These are phyloP conservation scores for Bothrops jararaca DNA, from an alignment of 2,113 vertebrate genomes.

Conservation along the genomic window DNA sequence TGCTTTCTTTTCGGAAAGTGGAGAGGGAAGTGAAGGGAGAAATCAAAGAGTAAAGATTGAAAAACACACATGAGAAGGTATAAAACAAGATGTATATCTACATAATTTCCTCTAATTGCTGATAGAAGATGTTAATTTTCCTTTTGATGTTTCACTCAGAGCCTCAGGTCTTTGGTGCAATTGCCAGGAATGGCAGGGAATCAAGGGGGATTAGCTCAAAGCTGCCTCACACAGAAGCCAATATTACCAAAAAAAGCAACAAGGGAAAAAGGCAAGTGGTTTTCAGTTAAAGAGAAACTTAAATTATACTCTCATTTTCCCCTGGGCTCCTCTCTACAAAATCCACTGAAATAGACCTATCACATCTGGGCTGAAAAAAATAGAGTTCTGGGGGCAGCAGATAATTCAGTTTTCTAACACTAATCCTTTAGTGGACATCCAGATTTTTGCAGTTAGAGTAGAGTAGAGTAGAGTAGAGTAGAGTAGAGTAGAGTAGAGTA, in stretches of 20 bases:
- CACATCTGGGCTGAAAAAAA: not conserved
- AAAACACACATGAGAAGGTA: slow-evolving; percentile 78
- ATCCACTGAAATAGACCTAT: not conserved
- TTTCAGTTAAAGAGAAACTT: slow-evolving; percentile 9
- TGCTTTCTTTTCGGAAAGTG: not conserved
- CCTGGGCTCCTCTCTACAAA: not conserved
- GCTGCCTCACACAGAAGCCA: slow-evolving; percentile 58
- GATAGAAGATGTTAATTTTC: slow-evolving; percentile 80
- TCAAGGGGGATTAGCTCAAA: slow-evolving; percentile 75
- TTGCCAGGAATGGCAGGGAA: slow-evolving; percentile 74
- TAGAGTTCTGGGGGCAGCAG: not conserved
- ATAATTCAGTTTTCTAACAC: not conserved
- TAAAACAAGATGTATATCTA: slow-evolving; percentile 80
- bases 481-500: not conserved
- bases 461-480: no score
- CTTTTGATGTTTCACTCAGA: slow-evolving; percentile 75
- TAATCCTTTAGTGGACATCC: not conserved
- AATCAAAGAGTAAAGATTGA: slow-evolving; percentile 76
- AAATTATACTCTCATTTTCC: slow-evolving; percentile 9
- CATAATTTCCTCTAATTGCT: slow-evolving; percentile 83
- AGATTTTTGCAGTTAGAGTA: not conserved
- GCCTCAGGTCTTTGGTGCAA: slow-evolving; percentile 70
- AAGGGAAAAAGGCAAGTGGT: slow-evolving; percentile 36
- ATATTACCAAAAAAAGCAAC: slow-evolving; percentile 50
- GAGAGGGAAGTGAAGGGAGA: slow-evolving; percentile 64